These are phyloP conservation scores for Eueides isabella DNA, from an alignment of 1,140 invertebrate species.

Conservation along the genomic window DNA sequence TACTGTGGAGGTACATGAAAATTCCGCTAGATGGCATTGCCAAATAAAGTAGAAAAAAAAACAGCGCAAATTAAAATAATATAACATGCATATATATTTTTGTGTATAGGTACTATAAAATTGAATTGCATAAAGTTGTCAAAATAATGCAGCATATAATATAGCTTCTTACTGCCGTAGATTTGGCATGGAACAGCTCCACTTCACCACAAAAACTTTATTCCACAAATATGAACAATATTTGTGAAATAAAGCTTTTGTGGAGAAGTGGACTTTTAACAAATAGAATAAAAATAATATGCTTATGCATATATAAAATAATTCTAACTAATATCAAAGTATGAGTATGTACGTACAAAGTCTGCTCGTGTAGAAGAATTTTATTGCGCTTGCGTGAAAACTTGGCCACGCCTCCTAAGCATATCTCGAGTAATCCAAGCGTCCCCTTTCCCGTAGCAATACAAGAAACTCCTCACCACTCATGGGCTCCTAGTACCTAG, in stretches of 20 bases:
- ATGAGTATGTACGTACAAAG: too few species aligned
- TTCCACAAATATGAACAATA: too few species aligned
- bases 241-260: too few species aligned
- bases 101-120: not conserved
- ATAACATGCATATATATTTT: not conserved
- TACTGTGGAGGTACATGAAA: not conserved
- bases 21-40: not conserved
- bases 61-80: not conserved
- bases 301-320: too few species aligned
- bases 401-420: constrained; percentile 47
- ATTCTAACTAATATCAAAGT: too few species aligned
- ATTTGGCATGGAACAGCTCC: not conserved
- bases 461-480: constrained; percentile 23
- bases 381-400: constrained; percentile 61
- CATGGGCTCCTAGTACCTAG: constrained; percentile 67
- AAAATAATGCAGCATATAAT: not conserved
- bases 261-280: too few species aligned
- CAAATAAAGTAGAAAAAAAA: not conserved
- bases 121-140: not conserved
- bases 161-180: not conserved
- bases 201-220: too few species aligned
- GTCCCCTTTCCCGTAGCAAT: constrained; percentile 43
- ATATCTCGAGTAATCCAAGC: constrained; percentile 36
- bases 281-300: too few species aligned
- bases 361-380: not conserved